Conservation (phyloP, 2,113 vertebrate genomes). For the Sinocyclocheilus anshuiensis region DNA sequence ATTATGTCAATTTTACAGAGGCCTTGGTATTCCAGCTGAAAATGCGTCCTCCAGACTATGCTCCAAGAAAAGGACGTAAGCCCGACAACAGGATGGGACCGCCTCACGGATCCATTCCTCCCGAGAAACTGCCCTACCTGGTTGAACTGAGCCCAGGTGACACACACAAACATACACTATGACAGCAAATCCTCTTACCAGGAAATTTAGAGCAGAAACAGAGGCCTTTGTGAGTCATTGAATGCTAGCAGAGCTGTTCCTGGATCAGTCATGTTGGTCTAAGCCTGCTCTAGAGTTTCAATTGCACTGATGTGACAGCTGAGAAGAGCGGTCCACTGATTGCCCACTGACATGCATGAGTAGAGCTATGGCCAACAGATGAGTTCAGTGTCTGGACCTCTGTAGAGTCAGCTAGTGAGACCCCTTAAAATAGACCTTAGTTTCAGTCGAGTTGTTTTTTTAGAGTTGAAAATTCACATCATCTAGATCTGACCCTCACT, state of each 20-base stretch:
- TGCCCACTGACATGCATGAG: constrained; percentile 3
- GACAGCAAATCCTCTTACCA: constrained; percentile 29
- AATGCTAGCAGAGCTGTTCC: constrained; percentile 6
- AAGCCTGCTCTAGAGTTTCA: background rate
- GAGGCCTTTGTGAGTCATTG: background rate
- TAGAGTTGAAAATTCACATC: background rate
- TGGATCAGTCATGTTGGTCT: constrained; percentile 1
- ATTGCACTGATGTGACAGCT: constrained; percentile 5
- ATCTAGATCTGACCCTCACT: constrained; percentile 19
- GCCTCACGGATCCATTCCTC: constrained; percentile 77
- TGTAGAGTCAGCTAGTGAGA: constrained; percentile 18
- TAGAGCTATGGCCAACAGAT: constrained; percentile 4
- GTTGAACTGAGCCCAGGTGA: constrained; percentile 95
- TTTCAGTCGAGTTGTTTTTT: background rate
- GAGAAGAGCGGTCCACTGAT: background rate
- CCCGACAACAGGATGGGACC: constrained; percentile 83
- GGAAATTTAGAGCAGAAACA: background rate
- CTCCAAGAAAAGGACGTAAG: constrained; percentile 85
- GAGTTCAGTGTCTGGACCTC: background rate
- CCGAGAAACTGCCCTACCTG: constrained; percentile 94
- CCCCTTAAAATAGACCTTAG: background rate
- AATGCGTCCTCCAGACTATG: constrained; percentile 86
- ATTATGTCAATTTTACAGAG: constrained; percentile 71
- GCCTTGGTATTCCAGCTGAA: constrained; percentile 94
- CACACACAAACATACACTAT: constrained; percentile 56